A percentile compares a stretch with the other conserved stretches of the same genome.
phyloP scores from a whole-genome alignment of 2,797 vertebrate species.

The Crocidura indochinensis region DNA sequence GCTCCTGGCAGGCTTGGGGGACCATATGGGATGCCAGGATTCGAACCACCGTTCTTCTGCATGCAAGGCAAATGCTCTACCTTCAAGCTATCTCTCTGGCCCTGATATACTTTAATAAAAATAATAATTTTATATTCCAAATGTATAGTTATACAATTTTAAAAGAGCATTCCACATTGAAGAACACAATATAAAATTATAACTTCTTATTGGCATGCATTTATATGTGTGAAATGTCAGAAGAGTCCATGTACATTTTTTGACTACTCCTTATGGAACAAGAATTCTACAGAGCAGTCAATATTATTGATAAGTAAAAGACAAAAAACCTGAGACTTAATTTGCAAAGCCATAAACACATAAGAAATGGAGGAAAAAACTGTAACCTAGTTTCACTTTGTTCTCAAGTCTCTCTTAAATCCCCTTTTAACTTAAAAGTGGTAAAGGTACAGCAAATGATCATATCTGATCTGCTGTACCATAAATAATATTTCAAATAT shows the following conservation, averaged over 20 bases:
- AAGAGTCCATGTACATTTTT: background rate
- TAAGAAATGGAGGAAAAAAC: background rate
- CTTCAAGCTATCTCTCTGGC: too few relatives aligned
- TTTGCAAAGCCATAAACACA: background rate
- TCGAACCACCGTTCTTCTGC: too few relatives aligned
- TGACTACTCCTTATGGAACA: slow-evolving; percentile 8
- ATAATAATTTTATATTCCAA: background rate
- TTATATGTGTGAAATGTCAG: background rate
- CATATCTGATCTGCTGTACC: slow-evolving; percentile 32
- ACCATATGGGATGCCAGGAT: too few relatives aligned
- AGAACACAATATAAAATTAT: slow-evolving; percentile 28
- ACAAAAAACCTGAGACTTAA: slow-evolving; percentile 41
- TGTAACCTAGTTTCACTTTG: background rate
- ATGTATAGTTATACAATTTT: slow-evolving; percentile 47
- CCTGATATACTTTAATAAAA: too few relatives aligned
- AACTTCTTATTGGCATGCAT: background rate
- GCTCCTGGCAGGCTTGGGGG: too few relatives aligned
- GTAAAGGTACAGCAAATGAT: background rate
- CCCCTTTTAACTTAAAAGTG: slow-evolving; percentile 1
- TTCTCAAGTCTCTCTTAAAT: slow-evolving; percentile 23
- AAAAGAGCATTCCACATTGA: slow-evolving; percentile 43
- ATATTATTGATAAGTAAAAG: slow-evolving; percentile 18
- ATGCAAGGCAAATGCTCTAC: too few relatives aligned
- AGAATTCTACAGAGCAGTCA: background rate
- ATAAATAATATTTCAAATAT: slow-evolving; percentile 32